Conservation (phyloP, 2,888 invertebrate species). For the Gastrophysa polygoni region DNA sequence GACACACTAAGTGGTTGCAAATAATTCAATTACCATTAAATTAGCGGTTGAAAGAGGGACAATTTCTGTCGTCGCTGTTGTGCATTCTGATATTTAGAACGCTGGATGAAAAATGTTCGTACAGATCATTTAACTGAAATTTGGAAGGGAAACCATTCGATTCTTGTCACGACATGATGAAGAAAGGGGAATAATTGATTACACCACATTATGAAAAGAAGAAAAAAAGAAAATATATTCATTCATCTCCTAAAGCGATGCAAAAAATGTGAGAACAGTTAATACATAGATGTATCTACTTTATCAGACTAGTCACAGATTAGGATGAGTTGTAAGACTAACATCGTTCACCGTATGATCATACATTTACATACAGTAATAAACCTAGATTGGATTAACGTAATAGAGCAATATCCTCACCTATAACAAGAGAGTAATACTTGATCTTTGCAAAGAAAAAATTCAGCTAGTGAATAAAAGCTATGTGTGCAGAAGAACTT, state of each 20-base stretch:
- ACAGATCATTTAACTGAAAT: background rate
- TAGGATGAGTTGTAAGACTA: too few relatives aligned
- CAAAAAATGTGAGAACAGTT: background rate
- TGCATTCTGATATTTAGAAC: background rate
- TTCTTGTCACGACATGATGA: too few relatives aligned
- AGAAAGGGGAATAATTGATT: too few relatives aligned
- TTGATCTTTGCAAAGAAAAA: background rate
- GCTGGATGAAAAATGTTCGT: background rate
- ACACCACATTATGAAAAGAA: too few relatives aligned
- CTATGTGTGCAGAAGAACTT: background rate
- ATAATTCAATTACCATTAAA: conserved; percentile 7
- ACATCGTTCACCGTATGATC: too few relatives aligned
- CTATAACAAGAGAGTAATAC: background rate
- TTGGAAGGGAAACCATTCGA: too few relatives aligned
- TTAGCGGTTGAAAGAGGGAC: background rate
- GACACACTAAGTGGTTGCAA: conserved; percentile 9
- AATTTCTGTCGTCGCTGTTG: background rate
- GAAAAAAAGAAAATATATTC: too few relatives aligned
- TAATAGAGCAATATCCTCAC: background rate
- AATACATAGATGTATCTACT: too few relatives aligned
- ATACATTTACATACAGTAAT: too few relatives aligned
- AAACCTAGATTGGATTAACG: background rate
- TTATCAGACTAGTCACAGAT: too few relatives aligned
- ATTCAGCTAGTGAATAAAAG: too few relatives aligned
- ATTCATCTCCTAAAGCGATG: background rate